phyloP scores from a whole-genome alignment of 2,888 invertebrate genomes.

The Dolichomitus sp. region DNA sequence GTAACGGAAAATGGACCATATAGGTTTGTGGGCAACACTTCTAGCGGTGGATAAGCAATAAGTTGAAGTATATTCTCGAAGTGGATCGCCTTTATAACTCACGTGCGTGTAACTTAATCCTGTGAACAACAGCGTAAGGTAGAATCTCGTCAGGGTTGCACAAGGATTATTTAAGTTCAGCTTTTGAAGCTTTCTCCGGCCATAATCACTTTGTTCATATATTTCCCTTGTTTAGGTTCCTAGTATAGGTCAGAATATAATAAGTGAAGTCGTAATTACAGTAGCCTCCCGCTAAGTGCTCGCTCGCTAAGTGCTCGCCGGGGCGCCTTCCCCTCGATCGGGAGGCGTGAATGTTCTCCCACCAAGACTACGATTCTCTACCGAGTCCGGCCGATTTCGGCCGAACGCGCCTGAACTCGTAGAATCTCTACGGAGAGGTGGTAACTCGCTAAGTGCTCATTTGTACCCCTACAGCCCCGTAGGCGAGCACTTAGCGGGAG shows the following conservation, averaged over 20 bases:
- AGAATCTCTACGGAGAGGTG: too few relatives aligned
- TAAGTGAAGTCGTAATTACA: too few relatives aligned
- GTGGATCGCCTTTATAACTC: neutral
- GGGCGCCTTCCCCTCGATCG: too few relatives aligned
- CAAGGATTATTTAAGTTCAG: neutral
- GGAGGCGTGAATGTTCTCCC: too few relatives aligned
- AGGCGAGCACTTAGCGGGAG: too few relatives aligned
- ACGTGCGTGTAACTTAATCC: neutral
- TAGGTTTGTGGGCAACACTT: neutral
- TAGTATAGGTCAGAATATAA: neutral
- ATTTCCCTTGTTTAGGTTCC: neutral
- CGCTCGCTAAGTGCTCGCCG: too few relatives aligned
- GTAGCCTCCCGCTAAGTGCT: too few relatives aligned
- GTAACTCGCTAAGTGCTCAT: too few relatives aligned
- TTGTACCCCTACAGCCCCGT: too few relatives aligned
- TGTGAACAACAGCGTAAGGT: neutral
- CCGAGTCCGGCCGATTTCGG: too few relatives aligned
- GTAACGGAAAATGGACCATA: neutral
- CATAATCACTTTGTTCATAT: neutral
- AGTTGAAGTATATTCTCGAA: slow-evolving; percentile 6
- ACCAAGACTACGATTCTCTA: too few relatives aligned
- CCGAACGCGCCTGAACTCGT: too few relatives aligned
- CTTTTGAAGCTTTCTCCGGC: neutral
- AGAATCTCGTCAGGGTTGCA: neutral
- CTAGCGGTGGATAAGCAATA: neutral